Evolutionary conservation across 2,888 invertebrate species (phyloP), one percentile per base, ranked within the genome.

Genomic region (Cosmia trapezina): DNA sequence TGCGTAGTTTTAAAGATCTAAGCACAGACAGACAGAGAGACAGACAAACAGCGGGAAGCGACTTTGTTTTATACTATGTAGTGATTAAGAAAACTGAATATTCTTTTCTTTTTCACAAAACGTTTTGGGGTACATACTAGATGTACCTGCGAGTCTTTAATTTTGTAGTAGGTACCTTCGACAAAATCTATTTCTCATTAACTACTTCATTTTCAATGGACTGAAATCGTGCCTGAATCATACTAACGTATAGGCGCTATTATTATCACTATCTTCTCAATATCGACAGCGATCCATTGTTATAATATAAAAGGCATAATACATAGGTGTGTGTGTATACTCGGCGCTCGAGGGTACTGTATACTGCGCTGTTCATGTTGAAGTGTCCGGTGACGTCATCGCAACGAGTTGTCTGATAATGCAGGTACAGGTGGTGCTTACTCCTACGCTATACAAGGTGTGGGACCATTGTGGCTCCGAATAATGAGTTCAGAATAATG

Each of bases 341-440:
- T 73, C 74, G 60, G 67, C 63, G 54, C 66, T 78, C 76, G 70
- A 70, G 65, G 47, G 78, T 76, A 37, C 49, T 41, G 69, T 65
- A 64, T 77, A 61, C 51, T 67, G 43, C 37, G 56, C 64, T 69
- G 70, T 64, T 75, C 57, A 66, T 54, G 37, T 47, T 76, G 68
- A 73, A 78, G 82, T 76, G 74, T 53, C 28, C 63, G 57, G 60
- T 82, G 86, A 85, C 86, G 85, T 85, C 82, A 81, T 45, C 53
- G 59, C 79, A 49, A 70, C 67, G 64, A 61, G 70, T 64, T 65
- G 61, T 51, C 68, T 56, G 61, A 79, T 83, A 78, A 43, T 83
- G 57, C 76, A 75, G 67, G 60, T 67, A 70, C 60, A 78, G 62
- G 33, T 59, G 63, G 53, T 67, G 74, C 70, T 64, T 45, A 70